phyloP scores from a whole-genome alignment of 2,888 invertebrate genomes.

The Chloromyia formosa region DNA sequence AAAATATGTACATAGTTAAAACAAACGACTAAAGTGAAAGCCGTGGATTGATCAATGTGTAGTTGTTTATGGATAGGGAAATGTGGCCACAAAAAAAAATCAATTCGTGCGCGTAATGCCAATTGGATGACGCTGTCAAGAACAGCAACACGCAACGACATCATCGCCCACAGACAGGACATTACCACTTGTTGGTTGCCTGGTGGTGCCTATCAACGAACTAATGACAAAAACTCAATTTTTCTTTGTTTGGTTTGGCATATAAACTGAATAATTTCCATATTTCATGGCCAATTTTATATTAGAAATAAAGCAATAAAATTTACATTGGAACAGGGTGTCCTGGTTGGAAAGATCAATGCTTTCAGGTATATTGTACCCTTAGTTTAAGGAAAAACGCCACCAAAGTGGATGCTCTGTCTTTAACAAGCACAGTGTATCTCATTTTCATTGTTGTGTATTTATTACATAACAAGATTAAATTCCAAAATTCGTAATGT shows the following conservation, averaged over 20 bases:
- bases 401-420: too few relatives aligned
- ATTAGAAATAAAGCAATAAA: not conserved
- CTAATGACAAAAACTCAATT: conserved; percentile 1
- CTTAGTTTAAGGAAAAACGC: too few relatives aligned
- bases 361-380: too few relatives aligned
- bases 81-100: not conserved
- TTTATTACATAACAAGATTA: too few relatives aligned
- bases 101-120: conserved; percentile 18
- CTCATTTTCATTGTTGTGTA: too few relatives aligned
- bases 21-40: too few relatives aligned
- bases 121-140: conserved; percentile 1
- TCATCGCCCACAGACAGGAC: not conserved
- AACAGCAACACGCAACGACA: not conserved
- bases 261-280: not conserved
- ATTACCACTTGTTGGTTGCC: not conserved
- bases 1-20: too few relatives aligned
- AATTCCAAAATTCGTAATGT: too few relatives aligned
- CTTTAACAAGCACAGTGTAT: too few relatives aligned
- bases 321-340: too few relatives aligned
- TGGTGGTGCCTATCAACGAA: not conserved
- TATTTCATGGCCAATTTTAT: not conserved
- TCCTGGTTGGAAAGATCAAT: too few relatives aligned
- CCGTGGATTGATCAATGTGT: too few relatives aligned
- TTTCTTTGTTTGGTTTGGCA: not conserved
- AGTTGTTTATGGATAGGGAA: not conserved